Conservation (phyloP, 2,113 vertebrate species). For the Abramis brama region DNA sequence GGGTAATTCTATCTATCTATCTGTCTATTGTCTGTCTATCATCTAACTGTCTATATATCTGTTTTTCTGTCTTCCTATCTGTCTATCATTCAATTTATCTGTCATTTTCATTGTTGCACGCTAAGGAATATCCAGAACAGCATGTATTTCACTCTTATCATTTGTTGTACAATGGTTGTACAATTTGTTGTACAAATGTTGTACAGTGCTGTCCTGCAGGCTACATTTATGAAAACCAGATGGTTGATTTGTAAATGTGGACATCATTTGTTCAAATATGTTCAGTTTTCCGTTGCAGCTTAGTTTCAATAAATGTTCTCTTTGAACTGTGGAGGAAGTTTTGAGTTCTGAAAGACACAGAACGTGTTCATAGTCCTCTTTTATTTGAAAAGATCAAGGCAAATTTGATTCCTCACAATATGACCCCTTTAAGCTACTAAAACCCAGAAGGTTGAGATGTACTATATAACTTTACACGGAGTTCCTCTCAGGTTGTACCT, state of each 20-base stretch:
- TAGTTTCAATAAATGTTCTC: not conserved
- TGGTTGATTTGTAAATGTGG: not conserved
- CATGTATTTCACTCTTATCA: not conserved
- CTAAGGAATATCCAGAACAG: not conserved
- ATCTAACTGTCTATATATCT: not conserved
- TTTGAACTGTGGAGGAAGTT: not conserved
- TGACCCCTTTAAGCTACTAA: not conserved
- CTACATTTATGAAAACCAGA: not conserved
- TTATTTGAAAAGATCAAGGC: constrained; percentile 4
- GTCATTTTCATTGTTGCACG: not conserved
- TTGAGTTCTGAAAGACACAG: not conserved
- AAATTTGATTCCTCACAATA: constrained; percentile 1
- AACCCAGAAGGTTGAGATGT: not conserved
- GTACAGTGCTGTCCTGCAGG: not conserved
- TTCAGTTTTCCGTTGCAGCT: not conserved
- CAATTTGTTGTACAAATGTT: not conserved
- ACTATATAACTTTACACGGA: not conserved
- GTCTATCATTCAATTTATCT: not conserved
- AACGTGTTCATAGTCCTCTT: not conserved
- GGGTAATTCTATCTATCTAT: too few species aligned
- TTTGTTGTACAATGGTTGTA: too few species aligned
- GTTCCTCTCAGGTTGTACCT: constrained; percentile 31
- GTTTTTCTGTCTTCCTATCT: not conserved
- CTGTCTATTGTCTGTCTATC: not conserved
- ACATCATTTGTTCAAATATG: not conserved